Evolutionary conservation across 23 tunicate genomes (phyloP).

Genomic region (Ascidia mentula): DNA sequence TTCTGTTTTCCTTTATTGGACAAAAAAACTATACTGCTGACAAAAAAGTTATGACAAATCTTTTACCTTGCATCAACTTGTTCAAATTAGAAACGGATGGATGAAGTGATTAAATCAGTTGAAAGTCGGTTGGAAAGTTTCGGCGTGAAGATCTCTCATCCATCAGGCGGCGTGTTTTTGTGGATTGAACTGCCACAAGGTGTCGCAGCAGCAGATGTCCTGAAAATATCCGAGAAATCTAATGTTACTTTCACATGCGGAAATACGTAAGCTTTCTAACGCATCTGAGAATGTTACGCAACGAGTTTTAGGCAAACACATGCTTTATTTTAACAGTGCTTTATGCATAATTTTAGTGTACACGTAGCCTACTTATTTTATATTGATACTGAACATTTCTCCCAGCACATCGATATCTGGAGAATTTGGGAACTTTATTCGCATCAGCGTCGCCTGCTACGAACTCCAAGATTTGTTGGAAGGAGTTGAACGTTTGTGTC

Average conservation of each 20-base stretch:
- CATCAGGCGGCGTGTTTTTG: constrained; percentile 51
- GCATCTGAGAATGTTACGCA: no score
- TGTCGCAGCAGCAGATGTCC: constrained; percentile 4
- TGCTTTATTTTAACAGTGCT: background rate
- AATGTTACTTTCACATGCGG: constrained; percentile 11
- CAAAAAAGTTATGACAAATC: no score
- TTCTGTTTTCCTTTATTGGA: no score
- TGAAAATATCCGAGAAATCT: no score
- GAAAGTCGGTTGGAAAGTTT: background rate
- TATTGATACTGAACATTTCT: background rate
- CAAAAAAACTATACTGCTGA: no score
- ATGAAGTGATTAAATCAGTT: background rate
- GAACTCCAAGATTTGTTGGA: background rate
- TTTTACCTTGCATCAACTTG: no score
- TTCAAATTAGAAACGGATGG: no score
- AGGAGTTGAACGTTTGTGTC: background rate
- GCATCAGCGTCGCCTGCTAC: background rate
- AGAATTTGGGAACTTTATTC: background rate
- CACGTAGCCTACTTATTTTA: background rate
- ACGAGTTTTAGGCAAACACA: background rate
- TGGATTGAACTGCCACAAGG: constrained; percentile 49
- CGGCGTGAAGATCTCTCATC: constrained; percentile 38
- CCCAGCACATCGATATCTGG: background rate
- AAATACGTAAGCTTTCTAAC: constrained; percentile 9
- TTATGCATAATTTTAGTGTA: no score